phyloP scores from a whole-genome alignment of 2,797 vertebrate genomes.

The Craterocephalus amniculus region DNA sequence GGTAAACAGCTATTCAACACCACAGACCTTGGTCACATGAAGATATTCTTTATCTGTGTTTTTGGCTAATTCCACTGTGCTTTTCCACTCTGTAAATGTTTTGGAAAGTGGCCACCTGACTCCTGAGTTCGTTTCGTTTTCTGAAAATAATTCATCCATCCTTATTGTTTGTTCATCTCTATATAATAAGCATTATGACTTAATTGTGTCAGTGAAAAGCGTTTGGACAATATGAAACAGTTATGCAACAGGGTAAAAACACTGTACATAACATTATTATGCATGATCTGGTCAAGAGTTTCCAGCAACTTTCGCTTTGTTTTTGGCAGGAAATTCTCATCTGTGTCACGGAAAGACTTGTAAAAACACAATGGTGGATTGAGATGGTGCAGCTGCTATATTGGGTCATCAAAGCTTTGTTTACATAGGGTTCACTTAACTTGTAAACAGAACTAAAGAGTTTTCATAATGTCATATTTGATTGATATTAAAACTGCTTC shows the following conservation, averaged over 20 bases:
- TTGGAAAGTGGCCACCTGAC: conserved; percentile 23
- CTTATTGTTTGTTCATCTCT: conserved; percentile 54
- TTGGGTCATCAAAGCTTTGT: conserved; percentile 12
- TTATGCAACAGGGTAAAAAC: conserved; percentile 48
- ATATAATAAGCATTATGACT: conserved; percentile 24
- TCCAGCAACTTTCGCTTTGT: conserved; percentile 18
- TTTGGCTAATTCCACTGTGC: conserved; percentile 50
- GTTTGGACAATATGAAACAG: conserved; percentile 17
- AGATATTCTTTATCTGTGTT: conserved; percentile 34
- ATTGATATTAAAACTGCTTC: too few species aligned
- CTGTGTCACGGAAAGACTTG: conserved; percentile 14
- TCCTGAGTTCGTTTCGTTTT: conserved; percentile 51
- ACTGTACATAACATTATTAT: conserved; percentile 10
- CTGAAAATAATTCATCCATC: conserved; percentile 12
- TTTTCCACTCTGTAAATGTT: conserved; percentile 61
- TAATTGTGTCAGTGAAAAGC: conserved; percentile 16
- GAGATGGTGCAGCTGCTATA: conserved; percentile 13
- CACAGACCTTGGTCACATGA: conserved; percentile 30
- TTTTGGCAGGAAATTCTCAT: conserved; percentile 14
- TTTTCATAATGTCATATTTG: too few species aligned
- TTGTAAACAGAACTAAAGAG: background rate
- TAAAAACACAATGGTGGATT: conserved; percentile 17
- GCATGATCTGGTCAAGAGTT: background rate
- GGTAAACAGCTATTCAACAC: conserved; percentile 57
- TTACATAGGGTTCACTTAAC: background rate